A percentile compares a stretch with the other conserved stretches of the same genome.
Conservation (phyloP, 2,797 vertebrate genomes). For the Onychomys arenicola region DNA sequence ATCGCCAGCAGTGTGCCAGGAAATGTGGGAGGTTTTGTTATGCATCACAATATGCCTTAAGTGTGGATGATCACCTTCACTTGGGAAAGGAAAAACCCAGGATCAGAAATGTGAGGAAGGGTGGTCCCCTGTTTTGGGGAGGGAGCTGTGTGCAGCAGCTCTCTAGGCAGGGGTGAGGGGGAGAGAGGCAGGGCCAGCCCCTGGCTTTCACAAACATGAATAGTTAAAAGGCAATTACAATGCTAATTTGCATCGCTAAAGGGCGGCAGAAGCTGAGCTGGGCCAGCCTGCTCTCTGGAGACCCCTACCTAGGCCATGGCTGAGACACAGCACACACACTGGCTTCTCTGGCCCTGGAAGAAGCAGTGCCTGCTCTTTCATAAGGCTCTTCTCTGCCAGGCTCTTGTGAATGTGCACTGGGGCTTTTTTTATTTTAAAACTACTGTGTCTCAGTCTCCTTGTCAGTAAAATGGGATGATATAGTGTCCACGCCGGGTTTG, state of each 20-base stretch:
- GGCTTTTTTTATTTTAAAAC: neutral
- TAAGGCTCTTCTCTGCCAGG: neutral
- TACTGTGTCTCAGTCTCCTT: neutral
- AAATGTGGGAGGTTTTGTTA: neutral
- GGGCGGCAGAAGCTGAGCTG: conserved; percentile 78
- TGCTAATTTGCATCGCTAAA: conserved; percentile 93
- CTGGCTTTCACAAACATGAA: conserved; percentile 81
- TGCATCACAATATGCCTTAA: neutral
- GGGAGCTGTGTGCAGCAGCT: fast-evolving
- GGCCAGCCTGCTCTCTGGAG: neutral
- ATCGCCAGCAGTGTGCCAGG: neutral
- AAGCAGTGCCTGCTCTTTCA: neutral
- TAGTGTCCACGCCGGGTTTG: neutral
- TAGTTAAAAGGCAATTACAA: conserved; percentile 95
- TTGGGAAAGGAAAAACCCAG: neutral
- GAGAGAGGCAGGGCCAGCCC: neutral
- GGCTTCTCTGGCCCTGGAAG: neutral
- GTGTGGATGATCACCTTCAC: neutral
- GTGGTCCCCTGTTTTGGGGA: fast-evolving
- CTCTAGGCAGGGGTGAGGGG: neutral
- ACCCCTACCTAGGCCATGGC: neutral
- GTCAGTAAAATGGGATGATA: conserved; percentile 2
- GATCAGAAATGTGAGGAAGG: neutral
- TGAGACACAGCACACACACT: neutral
- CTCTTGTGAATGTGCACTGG: neutral